Conservation (phyloP, 2,888 invertebrate genomes). For the Erpobdella octoculata region DNA sequence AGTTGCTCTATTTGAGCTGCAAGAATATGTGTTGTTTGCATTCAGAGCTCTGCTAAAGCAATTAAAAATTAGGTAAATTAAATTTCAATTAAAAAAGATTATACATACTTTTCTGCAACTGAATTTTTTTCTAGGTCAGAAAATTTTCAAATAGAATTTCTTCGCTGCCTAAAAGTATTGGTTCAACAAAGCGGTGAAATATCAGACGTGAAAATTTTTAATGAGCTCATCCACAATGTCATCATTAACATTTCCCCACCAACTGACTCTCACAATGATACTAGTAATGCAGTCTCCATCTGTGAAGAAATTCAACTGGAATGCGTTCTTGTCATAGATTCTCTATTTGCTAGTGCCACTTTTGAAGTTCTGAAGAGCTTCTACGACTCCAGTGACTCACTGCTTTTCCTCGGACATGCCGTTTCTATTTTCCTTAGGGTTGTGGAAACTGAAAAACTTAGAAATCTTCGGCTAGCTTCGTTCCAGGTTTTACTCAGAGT, state of each 20-base stretch:
- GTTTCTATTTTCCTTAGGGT: slow-evolving; percentile 43
- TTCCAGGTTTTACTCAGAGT: slow-evolving; percentile 42
- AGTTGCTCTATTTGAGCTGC: slow-evolving; percentile 40
- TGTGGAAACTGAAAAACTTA: slow-evolving; percentile 40
- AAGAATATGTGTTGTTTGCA: slow-evolving; percentile 45
- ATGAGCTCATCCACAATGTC: slow-evolving; percentile 42
- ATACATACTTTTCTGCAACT: neutral
- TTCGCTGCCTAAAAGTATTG: neutral
- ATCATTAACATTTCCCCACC: neutral
- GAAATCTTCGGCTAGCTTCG: slow-evolving; percentile 41
- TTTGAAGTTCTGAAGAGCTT: slow-evolving; percentile 41
- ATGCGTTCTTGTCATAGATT: slow-evolving; percentile 39
- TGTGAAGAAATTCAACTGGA: slow-evolving; percentile 42
- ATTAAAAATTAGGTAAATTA: slow-evolving; percentile 36
- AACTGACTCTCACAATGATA: slow-evolving; percentile 39
- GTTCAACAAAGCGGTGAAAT: neutral
- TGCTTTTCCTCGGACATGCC: slow-evolving; percentile 44
- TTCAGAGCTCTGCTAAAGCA: slow-evolving; percentile 42
- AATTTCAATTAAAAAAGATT: too few relatives aligned
- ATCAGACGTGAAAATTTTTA: slow-evolving; percentile 39
- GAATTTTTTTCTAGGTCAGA: slow-evolving; percentile 7
- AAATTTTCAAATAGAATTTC: neutral
- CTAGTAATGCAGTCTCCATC: neutral
- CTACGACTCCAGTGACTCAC: slow-evolving; percentile 39
- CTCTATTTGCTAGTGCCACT: slow-evolving; percentile 38